Base-by-base conservation (phyloP, 2,888 invertebrate species). In the Silvanus unidentatus region DNA sequence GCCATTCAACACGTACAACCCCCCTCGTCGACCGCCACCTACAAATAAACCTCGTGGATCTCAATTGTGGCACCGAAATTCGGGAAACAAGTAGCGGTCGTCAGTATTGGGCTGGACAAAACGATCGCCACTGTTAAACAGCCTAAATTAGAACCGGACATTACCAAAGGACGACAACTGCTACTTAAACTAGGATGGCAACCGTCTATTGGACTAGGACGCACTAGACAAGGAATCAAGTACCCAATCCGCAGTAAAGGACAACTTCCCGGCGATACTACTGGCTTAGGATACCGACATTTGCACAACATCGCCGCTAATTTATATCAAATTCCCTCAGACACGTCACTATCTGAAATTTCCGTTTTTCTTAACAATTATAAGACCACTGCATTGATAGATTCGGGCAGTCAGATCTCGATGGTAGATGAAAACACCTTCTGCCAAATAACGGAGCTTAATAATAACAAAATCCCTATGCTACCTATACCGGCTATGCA, bases 351-450 rank as follows among this genome's bases (percentile, higher is more conserved):
- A 12, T 12, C 35, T 35, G 35, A 35, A 35, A 35, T 35, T 35
- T 11, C 35, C 6, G 13, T 35, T 6, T 6, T 9, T 11, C 9
- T 42, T n/a, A 42, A 8, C 9, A 39, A 8, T n/a, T 27, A 22
- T 2, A 5, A 1, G 12, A 36, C 40, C 14, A 27, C 4, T 3
- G 36, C 44, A 1, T 13, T 44, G 9, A 10, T 44, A 11, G 44
- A 44, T 15, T 40, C 40, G 2, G 44, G 44, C 13, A 40, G 36
- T 12, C 40, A 44, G 13, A 12, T 44, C n/a, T 36, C 44, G 28
- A 40, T 40, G 15, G n/a, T 44, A 1, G 40, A 40, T 1, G 44
- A 44, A 9, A 40, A 44, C 22, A 6, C 40, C 2, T 44, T 12
- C 10, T 3, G 9, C 1, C 6, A 39, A 2, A 43, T 43, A 9